phyloP scores from a whole-genome alignment of 2,797 vertebrate species.

The Gymnothorax javanicus region DNA sequence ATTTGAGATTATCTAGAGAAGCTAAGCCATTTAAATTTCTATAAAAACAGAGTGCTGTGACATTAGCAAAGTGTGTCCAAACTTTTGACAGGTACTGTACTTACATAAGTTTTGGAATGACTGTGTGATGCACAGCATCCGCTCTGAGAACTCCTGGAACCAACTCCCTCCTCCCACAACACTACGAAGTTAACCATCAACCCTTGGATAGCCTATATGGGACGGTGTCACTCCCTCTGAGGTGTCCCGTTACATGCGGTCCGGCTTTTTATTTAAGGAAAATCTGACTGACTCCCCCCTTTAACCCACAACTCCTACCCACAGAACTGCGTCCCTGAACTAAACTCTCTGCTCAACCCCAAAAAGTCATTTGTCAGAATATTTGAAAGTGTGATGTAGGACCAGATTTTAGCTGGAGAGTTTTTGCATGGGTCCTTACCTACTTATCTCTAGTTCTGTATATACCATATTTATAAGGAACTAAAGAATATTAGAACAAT shows the following conservation, averaged over 20 bases:
- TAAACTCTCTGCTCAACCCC: not conserved
- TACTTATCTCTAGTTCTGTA: conserved; percentile 10
- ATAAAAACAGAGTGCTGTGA: not conserved
- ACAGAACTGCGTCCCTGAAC: not conserved
- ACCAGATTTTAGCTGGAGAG: conserved; percentile 6
- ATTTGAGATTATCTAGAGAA: too few relatives aligned
- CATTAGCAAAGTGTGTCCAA: too few relatives aligned
- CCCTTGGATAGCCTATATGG: conserved; percentile 37
- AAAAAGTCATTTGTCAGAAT: conserved; percentile 18
- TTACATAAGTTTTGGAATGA: not conserved
- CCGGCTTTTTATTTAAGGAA: conserved; percentile 41
- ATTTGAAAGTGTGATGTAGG: conserved; percentile 14
- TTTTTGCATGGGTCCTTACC: not conserved
- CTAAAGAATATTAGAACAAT: conserved; percentile 7
- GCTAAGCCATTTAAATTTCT: too few relatives aligned
- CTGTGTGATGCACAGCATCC: not conserved
- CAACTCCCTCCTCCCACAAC: conserved; percentile 37
- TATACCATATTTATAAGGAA: conserved; percentile 11
- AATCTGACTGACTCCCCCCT: conserved; percentile 42
- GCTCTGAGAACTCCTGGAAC: not conserved
- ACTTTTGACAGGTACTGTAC: too few relatives aligned
- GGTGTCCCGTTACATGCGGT: conserved; percentile 30
- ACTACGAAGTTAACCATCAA: conserved; percentile 49
- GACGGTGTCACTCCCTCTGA: conserved; percentile 29
- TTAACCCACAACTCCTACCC: not conserved